phyloP scores from a whole-genome alignment of 1,140 invertebrate species.

The Drosophila virilis region DNA sequence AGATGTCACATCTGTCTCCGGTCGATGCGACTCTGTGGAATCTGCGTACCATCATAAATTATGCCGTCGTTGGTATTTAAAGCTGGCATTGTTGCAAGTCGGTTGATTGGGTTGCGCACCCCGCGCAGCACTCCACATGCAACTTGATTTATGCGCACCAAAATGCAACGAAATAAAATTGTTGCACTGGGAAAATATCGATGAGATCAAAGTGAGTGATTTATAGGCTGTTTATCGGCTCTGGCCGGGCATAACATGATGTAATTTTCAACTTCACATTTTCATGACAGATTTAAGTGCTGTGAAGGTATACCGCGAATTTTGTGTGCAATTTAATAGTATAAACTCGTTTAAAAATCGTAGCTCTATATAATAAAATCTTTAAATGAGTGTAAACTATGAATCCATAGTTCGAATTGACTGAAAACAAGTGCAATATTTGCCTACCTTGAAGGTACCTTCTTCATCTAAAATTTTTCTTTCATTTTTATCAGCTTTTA shows the following conservation, averaged over 20 bases:
- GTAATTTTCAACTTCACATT: constrained; percentile 58
- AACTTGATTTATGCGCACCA: constrained; percentile 66
- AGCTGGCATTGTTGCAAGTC: constrained; percentile 59
- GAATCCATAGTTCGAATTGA: too few species aligned
- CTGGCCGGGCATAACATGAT: constrained; percentile 32
- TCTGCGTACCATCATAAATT: constrained; percentile 66
- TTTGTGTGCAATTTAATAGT: constrained; percentile 5
- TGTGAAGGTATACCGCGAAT: constrained; percentile 1
- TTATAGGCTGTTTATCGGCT: constrained; percentile 71
- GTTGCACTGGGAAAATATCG: constrained; percentile 66
- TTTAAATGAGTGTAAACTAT: too few species aligned
- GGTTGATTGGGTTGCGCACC: constrained; percentile 13
- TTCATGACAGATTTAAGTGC: constrained; percentile 45
- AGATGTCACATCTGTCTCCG: constrained; percentile 73
- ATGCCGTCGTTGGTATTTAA: constrained; percentile 65
- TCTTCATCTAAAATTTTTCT: too few species aligned
- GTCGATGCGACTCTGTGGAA: constrained; percentile 45
- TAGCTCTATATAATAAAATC: neutral
- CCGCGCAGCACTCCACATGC: constrained; percentile 8
- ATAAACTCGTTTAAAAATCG: neutral
- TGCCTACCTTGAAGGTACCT: too few species aligned
- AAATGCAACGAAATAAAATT: constrained; percentile 73
- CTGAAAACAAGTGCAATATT: too few species aligned
- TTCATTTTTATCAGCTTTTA: too few species aligned
- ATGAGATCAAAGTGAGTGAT: constrained; percentile 74